Percentiles rank a stretch among this genome's conserved stretches.
Conservation (phyloP, 2,888 invertebrate species). For the Penaeus monodon region DNA sequence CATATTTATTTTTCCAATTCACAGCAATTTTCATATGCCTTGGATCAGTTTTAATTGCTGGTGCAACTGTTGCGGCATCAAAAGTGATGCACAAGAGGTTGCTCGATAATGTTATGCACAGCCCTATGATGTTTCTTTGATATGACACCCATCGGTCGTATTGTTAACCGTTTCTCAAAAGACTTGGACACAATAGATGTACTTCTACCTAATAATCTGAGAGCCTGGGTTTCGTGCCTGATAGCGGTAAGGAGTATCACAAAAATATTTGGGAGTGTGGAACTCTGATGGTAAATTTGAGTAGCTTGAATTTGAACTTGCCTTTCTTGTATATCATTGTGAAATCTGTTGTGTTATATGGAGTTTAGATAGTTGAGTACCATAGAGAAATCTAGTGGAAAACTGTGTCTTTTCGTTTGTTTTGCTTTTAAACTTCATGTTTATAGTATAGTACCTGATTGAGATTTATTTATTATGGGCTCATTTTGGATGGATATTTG, state of each 20-base stretch:
- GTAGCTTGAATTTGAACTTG: too few relatives aligned
- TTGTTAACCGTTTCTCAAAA: slow-evolving; percentile 71
- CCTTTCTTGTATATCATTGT: too few relatives aligned
- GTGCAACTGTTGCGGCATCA: slow-evolving; percentile 67
- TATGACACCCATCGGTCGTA: slow-evolving; percentile 70
- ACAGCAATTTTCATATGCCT: slow-evolving; percentile 67
- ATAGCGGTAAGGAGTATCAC: slow-evolving; percentile 55
- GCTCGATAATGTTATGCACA: slow-evolving; percentile 66
- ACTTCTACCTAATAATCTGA: slow-evolving; percentile 73
- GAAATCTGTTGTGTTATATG: too few relatives aligned
- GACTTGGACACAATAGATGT: slow-evolving; percentile 67
- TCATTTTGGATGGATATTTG: too few relatives aligned
- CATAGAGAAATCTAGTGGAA: too few relatives aligned
- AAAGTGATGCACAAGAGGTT: slow-evolving; percentile 66
- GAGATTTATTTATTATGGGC: too few relatives aligned
- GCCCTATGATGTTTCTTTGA: slow-evolving; percentile 69
- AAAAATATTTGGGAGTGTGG: not conserved
- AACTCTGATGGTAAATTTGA: not conserved
- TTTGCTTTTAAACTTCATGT: too few relatives aligned
- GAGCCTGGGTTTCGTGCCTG: slow-evolving; percentile 75
- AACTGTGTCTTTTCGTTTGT: too few relatives aligned
- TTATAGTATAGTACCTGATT: too few relatives aligned
- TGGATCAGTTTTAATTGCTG: slow-evolving; percentile 71
- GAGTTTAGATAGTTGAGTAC: too few relatives aligned
- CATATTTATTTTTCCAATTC: slow-evolving; percentile 45